Percentiles rank a stretch among this genome's conserved stretches.
Conservation (phyloP, 2,113 vertebrate species). For the Lanius collurio region DNA sequence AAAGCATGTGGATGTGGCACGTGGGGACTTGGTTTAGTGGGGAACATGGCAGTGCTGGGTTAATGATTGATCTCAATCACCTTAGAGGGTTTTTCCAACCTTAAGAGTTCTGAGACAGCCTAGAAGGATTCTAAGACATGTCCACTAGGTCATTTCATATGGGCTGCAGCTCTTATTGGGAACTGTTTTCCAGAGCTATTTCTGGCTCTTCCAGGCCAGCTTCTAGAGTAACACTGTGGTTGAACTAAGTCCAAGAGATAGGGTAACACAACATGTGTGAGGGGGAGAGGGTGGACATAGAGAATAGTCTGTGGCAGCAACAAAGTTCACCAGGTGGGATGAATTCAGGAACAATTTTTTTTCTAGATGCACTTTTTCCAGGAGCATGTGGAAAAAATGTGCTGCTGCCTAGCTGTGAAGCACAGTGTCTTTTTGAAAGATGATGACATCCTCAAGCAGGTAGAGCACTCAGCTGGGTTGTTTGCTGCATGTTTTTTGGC, state of each 20-base stretch:
- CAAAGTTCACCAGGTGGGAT: background rate
- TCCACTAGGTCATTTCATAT: background rate
- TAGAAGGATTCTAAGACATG: background rate
- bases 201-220: background rate
- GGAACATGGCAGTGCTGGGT: background rate
- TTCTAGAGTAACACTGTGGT: background rate
- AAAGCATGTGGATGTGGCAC: background rate
- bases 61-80: background rate
- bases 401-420: background rate
- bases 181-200: background rate
- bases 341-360: background rate
- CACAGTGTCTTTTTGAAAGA: background rate
- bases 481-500: background rate
- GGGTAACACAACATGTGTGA: background rate
- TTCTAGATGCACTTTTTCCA: background rate
- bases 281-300: background rate
- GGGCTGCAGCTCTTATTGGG: background rate
- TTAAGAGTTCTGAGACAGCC: background rate
- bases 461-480: background rate
- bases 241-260: background rate
- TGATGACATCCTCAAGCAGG: background rate
- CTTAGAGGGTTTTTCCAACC: background rate
- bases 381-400: fast-evolving
- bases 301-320: background rate
- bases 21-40: background rate